Percentiles rank a stretch among this genome's conserved stretches.
phyloP scores from a whole-genome alignment of 2,888 invertebrate species.

The Loripinus fragilis region DNA sequence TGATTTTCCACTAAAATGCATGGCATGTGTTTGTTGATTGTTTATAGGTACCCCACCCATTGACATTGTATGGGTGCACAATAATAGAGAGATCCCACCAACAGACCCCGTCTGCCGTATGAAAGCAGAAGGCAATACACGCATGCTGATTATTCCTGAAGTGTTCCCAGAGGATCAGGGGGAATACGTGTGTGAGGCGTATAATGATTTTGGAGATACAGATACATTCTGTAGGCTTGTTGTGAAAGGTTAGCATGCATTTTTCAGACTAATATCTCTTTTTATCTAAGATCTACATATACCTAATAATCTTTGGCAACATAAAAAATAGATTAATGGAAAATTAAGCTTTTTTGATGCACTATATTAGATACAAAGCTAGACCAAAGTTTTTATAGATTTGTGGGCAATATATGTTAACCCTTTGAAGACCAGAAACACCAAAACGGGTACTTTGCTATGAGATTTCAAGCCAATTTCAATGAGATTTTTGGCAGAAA shows the following conservation, averaged over 20 bases:
- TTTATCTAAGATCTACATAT: too few relatives aligned
- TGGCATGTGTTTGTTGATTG: conserved; percentile 38
- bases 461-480: too few relatives aligned
- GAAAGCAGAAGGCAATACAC: conserved; percentile 86
- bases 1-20: not conserved
- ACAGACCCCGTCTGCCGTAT: conserved; percentile 86
- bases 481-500: too few relatives aligned
- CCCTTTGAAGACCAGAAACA: too few relatives aligned
- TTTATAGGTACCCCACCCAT: conserved; percentile 86
- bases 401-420: too few relatives aligned
- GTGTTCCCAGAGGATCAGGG: conserved; percentile 75
- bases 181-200: conserved; percentile 78
- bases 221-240: conserved; percentile 76
- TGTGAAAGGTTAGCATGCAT: conserved; percentile 64
- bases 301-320: too few relatives aligned
- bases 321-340: too few relatives aligned
- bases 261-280: too few relatives aligned
- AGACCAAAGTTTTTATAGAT: too few relatives aligned
- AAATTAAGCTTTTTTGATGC: too few relatives aligned
- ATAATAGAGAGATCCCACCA: conserved; percentile 87
- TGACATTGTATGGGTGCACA: conserved; percentile 88
- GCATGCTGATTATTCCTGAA: conserved; percentile 85
- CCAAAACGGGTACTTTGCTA: too few relatives aligned
- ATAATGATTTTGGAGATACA: conserved; percentile 79
- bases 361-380: too few relatives aligned